Base-by-base conservation (phyloP, 2,888 invertebrate species). In the Apomyelois bistriatella region DNA sequence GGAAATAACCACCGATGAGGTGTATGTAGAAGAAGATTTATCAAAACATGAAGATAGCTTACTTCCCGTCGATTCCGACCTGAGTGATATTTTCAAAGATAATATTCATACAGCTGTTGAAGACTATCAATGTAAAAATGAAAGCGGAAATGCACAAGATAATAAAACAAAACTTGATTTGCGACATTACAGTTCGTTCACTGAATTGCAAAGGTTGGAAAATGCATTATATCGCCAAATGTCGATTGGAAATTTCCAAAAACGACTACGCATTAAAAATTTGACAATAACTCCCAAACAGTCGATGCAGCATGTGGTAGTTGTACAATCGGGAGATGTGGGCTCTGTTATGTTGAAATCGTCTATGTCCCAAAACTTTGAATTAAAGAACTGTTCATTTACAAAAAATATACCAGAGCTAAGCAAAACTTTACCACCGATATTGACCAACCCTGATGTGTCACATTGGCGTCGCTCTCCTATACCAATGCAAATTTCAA, bases 271-370 rank as follows among this genome's bases (percentile, higher is more conserved):
- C 57, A 66, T 81, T 0, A 80, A 82, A 62, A 81, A 82, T 46
- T 63, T 82, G 40, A 81, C 78, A 0, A 65, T 85, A 49, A 77
- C 82, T 3, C 82, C 86, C 1, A 82, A 83, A 58, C 75, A 75
- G 52, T 84, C 86, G 5, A 57, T 68, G 58, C 78, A 79, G 48
- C 74, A 76, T 56, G 56, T 76, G 22, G 65, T 82, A 32, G 59
- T 82, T 15, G 58, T 83, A 35, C 82, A 84, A 46, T 79, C 85
- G 2, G 83, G 85, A 16, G 86, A 87, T 58, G 64, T 73, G 13
- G 68, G 68, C 30, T 77, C 85, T 1, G 16, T 83, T 5, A 57
- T 83, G 12, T 57, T 81, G 1, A 74, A 81, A 53, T 70, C 80
- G 0, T 65, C 72, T 15, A 46, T 74, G 9, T 68, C 81, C 4